Evolutionary conservation across 2,888 invertebrate species (phyloP).

Genomic region (Tupiocoris notatus): DNA sequence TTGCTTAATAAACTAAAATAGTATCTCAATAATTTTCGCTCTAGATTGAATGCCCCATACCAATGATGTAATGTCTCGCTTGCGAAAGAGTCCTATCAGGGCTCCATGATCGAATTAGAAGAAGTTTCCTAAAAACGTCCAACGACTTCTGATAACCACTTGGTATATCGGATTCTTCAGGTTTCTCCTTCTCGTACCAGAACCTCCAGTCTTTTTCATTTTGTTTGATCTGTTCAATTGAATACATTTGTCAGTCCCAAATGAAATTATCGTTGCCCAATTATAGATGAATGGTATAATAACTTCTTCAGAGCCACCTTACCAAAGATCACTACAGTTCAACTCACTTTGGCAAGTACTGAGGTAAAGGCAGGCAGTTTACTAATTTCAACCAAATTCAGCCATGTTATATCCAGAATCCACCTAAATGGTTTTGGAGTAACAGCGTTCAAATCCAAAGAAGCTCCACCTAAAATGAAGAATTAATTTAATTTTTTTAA

Average conservation of each 20-base stretch:
- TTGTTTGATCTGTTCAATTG: conserved; percentile 63
- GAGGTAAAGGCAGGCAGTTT: conserved; percentile 77
- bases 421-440: conserved; percentile 89
- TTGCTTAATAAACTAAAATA: too few species aligned
- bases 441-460: conserved; percentile 88
- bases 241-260: too few species aligned
- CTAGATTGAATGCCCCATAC: too few species aligned
- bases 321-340: too few species aligned
- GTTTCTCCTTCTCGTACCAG: conserved; percentile 91
- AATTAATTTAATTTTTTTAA: too few species aligned
- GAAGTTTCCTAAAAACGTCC: conserved; percentile 81
- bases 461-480: conserved; percentile 73
- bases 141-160: conserved; percentile 79
- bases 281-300: too few species aligned
- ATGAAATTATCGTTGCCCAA: too few species aligned
- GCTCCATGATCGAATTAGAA: conserved; percentile 90
- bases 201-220: conserved; percentile 85
- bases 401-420: conserved; percentile 94
- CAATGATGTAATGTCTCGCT: conserved; percentile 85
- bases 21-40: too few species aligned
- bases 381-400: conserved; percentile 91
- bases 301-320: too few species aligned
- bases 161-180: conserved; percentile 87
- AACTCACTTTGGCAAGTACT: conserved; percentile 64
- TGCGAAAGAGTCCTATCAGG: conserved; percentile 92